Base-by-base conservation (phyloP, 2,888 invertebrate species). In the Capitulum mitella region DNA sequence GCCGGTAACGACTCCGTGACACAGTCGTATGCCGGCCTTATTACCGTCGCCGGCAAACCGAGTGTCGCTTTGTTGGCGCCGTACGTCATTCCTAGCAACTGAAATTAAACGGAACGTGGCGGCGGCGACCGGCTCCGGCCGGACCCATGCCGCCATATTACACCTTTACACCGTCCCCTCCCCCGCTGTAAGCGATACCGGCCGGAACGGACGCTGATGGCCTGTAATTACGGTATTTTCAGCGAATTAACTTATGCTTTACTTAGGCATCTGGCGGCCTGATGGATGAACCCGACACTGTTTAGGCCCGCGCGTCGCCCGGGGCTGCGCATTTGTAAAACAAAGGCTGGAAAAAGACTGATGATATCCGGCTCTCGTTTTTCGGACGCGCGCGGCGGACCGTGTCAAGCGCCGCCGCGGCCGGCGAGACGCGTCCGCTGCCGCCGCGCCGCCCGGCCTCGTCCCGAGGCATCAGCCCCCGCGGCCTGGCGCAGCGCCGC, bases 191-290 rank as follows among this genome's bases (percentile, higher is more conserved):
- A 64, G 64, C 64, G 64, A 64, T 34, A 64, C 64, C 32, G 34
- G 51, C 64, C 29, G 58, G 58, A 58, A 58, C 58, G 58, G 6
- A 3, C 10, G 70, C 40, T 70, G 70, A 70, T 40, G 22, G 22
- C 29, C 70, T 37, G 70, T 40, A 40, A 70, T 70, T 70, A 70
- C 26, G 40, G 37, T 70, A 70, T 70, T 70, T 70, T 70, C 40
- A 70, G 70, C 70, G 70, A 70, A 37, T 70, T 70, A 70, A 40
- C 40, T 37, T 70, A 70, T 70, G 37, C 40, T 70, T 70, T 70
- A 70, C 22, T 40, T 70, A 70, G 70, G 70, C 70, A 70, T 70
- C 22, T 70, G 70, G 64, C 29, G 6, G 70, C 26, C 40, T 70
- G 70, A 70, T 70, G 70, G 40, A 70, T 70, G 26, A 26, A 37